These are phyloP conservation scores for Eumaeus atala DNA, from an alignment of 1,140 invertebrate genomes.

Conservation along the genomic window DNA sequence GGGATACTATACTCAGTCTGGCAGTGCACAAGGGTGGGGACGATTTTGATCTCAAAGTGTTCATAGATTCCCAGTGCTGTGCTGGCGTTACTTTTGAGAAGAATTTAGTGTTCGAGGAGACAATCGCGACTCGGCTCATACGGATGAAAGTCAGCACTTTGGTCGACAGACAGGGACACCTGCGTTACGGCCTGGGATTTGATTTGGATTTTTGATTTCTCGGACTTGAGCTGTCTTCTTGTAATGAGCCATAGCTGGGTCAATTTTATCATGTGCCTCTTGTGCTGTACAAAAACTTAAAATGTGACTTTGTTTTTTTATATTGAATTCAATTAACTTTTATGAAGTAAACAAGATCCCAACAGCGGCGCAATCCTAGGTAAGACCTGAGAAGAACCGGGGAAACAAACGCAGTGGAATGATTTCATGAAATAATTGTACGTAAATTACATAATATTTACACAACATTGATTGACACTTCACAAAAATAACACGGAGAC, in stretches of 20 bases:
- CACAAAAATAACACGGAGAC: too few species aligned
- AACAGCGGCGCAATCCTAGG: too few species aligned
- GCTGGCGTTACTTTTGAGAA: background rate
- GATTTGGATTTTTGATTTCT: slow-evolving; percentile 52
- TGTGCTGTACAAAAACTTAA: slow-evolving; percentile 43
- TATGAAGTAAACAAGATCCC: too few species aligned
- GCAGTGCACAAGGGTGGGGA: slow-evolving; percentile 49
- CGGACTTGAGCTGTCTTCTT: slow-evolving; percentile 7
- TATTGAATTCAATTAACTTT: too few species aligned
- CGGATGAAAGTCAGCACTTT: slow-evolving; percentile 49
- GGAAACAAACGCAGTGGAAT: too few species aligned
- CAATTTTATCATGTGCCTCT: too few species aligned
- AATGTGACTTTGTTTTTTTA: slow-evolving; percentile 70
- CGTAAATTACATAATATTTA: too few species aligned
- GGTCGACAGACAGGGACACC: slow-evolving; percentile 37
- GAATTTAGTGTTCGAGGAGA: slow-evolving; percentile 3
- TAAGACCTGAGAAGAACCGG: too few species aligned
- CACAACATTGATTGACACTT: too few species aligned
- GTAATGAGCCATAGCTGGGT: slow-evolving; percentile 3
- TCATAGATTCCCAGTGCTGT: slow-evolving; percentile 1
- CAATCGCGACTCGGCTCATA: slow-evolving; percentile 30
- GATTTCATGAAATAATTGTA: too few species aligned
- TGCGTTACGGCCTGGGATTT: slow-evolving; percentile 57
- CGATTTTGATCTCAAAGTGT: slow-evolving; percentile 47
- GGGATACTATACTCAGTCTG: slow-evolving; percentile 38